Evolutionary conservation across 2,113 vertebrate genomes (phyloP).

Genomic region (Xenus cinereus): DNA sequence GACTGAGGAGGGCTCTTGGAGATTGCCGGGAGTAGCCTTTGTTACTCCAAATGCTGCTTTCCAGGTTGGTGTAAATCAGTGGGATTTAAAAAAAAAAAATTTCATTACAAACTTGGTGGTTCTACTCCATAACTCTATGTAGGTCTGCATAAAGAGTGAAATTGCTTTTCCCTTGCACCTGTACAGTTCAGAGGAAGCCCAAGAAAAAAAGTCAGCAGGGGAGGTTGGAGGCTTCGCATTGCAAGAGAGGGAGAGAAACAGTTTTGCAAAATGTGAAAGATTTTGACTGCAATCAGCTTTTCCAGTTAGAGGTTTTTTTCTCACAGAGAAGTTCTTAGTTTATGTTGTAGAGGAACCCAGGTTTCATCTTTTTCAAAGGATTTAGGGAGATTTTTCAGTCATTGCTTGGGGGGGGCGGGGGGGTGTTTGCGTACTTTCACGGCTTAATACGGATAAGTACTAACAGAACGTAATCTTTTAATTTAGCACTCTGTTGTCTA

Average conservation of each 20-base stretch:
- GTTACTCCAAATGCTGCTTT: background rate
- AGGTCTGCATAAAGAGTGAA: background rate
- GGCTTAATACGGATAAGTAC: background rate
- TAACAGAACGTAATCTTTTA: background rate
- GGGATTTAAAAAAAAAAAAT: background rate
- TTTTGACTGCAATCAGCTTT: background rate
- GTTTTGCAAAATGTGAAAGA: background rate
- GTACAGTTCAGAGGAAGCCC: background rate
- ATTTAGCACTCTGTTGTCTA: conserved; percentile 9
- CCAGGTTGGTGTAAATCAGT: background rate
- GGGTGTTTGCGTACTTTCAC: background rate
- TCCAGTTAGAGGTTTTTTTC: background rate
- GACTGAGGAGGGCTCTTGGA: background rate
- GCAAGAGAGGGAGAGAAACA: background rate
- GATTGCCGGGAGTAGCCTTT: background rate
- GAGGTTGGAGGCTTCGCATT: background rate
- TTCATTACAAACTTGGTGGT: background rate
- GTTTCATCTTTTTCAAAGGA: background rate
- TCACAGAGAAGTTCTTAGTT: background rate
- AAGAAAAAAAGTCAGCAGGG: background rate
- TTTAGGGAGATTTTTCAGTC: background rate
- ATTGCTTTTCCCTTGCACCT: background rate
- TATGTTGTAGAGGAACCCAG: background rate
- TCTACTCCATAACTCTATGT: background rate
- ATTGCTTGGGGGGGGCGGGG: background rate